phyloP scores from a whole-genome alignment of 2,113 vertebrate species.

The Lasiurus cinereus region DNA sequence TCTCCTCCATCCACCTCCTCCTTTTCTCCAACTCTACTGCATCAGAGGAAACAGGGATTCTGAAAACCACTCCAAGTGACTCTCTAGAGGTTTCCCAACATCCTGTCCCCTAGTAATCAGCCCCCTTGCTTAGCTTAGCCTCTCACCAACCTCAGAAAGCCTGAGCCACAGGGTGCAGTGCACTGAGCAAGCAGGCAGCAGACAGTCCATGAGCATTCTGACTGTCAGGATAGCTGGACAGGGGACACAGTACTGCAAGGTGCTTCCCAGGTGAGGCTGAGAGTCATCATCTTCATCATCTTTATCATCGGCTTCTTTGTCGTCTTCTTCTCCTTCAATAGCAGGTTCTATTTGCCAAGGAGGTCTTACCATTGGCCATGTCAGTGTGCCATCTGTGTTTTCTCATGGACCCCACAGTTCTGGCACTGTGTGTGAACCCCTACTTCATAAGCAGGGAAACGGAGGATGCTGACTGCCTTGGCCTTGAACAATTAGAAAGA shows the following conservation, averaged over 20 bases:
- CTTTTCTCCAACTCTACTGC: background rate
- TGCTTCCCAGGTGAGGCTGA: background rate
- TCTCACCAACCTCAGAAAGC: background rate
- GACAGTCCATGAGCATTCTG: background rate
- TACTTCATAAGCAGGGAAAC: slow-evolving; percentile 27
- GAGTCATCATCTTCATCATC: background rate
- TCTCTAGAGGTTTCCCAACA: background rate
- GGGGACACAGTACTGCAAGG: background rate
- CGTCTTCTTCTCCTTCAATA: no score
- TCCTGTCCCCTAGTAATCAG: background rate
- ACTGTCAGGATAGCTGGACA: background rate
- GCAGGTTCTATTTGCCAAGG: background rate
- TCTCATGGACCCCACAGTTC: background rate
- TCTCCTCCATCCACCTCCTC: background rate
- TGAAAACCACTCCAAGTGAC: background rate
- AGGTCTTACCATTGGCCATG: background rate
- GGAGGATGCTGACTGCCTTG: background rate
- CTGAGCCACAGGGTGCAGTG: background rate
- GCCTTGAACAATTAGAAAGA: background rate
- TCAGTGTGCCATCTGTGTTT: background rate
- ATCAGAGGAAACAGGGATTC: background rate
- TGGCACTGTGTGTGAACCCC: background rate
- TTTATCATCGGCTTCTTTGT: no score
- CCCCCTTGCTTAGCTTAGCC: background rate
- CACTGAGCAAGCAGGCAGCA: background rate